Conservation (phyloP, 2,888 invertebrate species). For the Theretra japonica region DNA sequence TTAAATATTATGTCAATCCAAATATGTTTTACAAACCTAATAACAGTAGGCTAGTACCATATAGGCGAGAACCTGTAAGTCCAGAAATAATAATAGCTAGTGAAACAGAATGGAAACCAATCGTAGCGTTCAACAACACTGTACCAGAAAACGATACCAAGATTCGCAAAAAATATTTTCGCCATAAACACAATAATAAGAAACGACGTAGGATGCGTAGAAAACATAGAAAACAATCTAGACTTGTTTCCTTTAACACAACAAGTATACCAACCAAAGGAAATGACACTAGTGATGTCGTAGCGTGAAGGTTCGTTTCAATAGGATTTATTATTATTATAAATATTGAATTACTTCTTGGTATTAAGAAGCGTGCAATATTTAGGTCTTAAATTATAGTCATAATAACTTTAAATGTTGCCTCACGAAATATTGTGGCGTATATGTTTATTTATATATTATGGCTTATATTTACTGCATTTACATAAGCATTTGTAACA, state of each 20-base stretch:
- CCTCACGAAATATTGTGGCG: not conserved
- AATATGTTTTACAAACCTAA: conserved; percentile 62
- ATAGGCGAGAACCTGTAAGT: conserved; percentile 53
- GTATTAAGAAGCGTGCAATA: not conserved
- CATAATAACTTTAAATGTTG: not conserved
- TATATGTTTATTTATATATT: not conserved
- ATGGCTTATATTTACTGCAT: conserved; percentile 45
- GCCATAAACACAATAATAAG: conserved; percentile 51
- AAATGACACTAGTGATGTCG: not conserved
- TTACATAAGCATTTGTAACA: conserved; percentile 51
- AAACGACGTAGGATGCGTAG: conserved; percentile 58
- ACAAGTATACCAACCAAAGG: not conserved
- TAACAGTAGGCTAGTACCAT: conserved; percentile 63
- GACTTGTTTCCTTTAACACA: conserved; percentile 1
- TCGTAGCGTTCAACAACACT: conserved; percentile 58
- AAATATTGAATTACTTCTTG: not conserved
- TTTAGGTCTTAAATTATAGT: not conserved
- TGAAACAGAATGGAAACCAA: conserved; percentile 73
- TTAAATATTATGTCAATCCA: conserved; percentile 75
- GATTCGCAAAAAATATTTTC: conserved; percentile 41
- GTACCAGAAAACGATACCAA: conserved; percentile 43
- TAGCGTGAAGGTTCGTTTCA: not conserved
- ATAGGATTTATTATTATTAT: no score
- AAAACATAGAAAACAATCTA: conserved; percentile 39
- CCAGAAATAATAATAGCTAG: conserved; percentile 42